Conservation (phyloP, 2,888 invertebrate genomes). For the Hermodice carunculata region DNA sequence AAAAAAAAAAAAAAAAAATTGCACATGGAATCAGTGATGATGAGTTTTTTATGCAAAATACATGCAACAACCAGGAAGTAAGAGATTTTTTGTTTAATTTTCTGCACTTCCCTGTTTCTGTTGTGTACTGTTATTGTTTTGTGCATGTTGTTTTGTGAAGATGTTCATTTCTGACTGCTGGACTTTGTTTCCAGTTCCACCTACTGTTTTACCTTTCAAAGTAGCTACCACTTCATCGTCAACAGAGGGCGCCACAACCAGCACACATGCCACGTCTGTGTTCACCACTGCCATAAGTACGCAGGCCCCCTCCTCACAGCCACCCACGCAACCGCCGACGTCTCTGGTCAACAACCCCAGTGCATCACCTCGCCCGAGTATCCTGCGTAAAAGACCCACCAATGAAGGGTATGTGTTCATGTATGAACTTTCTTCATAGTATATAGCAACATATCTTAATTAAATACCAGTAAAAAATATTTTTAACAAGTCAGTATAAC, state of each 20-base stretch:
- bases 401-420: slow-evolving; percentile 78
- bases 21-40: too few species aligned
- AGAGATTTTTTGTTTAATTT: too few species aligned
- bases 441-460: too few species aligned
- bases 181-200: background rate
- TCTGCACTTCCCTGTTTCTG: background rate
- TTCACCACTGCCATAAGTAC: background rate
- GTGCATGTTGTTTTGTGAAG: background rate
- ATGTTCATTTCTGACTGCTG: background rate
- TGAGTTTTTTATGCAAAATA: too few species aligned
- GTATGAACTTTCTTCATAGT: too few species aligned
- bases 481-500: too few species aligned
- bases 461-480: too few species aligned
- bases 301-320: background rate
- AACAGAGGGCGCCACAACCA: background rate
- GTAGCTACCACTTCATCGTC: background rate
- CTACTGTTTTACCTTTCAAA: background rate
- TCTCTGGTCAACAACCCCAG: slow-evolving; percentile 70
- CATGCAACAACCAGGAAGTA: too few species aligned
- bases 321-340: background rate
- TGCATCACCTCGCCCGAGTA: slow-evolving; percentile 83
- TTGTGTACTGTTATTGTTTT: background rate
- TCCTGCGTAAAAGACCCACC: slow-evolving; percentile 89
- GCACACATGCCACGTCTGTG: background rate
- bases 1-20: too few species aligned